Evolutionary conservation across 2,888 invertebrate genomes (phyloP), one percentile per base, ranked within the genome.

Genomic region (Dexiosoma caninum): DNA sequence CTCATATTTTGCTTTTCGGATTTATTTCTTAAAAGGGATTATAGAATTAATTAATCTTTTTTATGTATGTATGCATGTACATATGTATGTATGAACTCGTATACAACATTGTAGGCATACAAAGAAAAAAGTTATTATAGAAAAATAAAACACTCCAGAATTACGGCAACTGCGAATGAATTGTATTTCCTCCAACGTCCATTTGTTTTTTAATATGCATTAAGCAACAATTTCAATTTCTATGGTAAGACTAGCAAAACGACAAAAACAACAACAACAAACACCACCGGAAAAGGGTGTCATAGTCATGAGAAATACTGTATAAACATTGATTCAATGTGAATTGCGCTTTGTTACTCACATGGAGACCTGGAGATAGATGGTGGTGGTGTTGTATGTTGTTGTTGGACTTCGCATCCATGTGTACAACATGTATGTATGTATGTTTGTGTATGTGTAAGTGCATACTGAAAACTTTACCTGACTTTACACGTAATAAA

Each of bases 211-310:
- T 77, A 70, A 66, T 76, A 62, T 69, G 59, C 71, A 72, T 59
- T 57, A 64, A 70, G 70, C 77, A 70, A 70, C 59, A 67, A 70
- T 49, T 77, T 49, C 14, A 49, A 9, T 59, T 32, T 27, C 59
- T 75, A 62, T 55, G 62, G 40, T 32, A 76, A 69, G 55, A 77
- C 49, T 30, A 55, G 46, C 9, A 64, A 74, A 44, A 21, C 44
- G 6, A 21, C 10, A 49, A 14, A 12, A 62, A 21, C 21, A 49
- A 16, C 44, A 42, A 37, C 7, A 16, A 60, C 16, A 44, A 46
- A 35, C 16, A 42, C 23, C 44, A 69, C 80, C 76, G 80, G 76
- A 81, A 81, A 75, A 69, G 72, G 77, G 81, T 81, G 81, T 77
- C 77, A 76, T 67, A 44, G 66, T 60, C 42, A 69, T 55, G 72